Evolutionary conservation across 2,888 invertebrate species (phyloP).

Genomic region (Timema cristinae): DNA sequence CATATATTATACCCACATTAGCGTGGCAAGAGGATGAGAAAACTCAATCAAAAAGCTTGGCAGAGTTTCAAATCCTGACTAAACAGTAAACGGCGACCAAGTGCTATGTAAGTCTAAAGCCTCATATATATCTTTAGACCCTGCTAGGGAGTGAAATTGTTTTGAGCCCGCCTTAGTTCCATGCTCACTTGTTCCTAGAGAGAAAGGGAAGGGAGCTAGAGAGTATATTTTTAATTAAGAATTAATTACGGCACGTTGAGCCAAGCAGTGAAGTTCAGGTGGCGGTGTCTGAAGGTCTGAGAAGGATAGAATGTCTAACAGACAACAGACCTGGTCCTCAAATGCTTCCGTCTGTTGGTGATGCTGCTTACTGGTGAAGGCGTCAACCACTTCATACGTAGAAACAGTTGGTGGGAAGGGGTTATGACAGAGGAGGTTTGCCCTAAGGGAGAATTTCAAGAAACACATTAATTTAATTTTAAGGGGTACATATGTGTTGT

Average conservation of each 20-base stretch:
- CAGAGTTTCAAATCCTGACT: too few relatives aligned
- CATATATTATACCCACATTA: too few relatives aligned
- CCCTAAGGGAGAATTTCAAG: not conserved
- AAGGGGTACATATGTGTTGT: too few relatives aligned
- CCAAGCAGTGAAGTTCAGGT: not conserved
- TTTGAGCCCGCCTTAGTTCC: not conserved
- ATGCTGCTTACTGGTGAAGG: too few relatives aligned
- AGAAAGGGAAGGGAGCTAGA: not conserved
- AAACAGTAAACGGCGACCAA: too few relatives aligned
- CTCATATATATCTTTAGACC: too few relatives aligned
- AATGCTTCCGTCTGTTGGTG: too few relatives aligned
- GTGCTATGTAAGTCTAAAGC: too few relatives aligned
- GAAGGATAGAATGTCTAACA: too few relatives aligned
- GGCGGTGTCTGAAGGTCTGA: not conserved
- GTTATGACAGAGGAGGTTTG: not conserved
- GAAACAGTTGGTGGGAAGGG: not conserved
- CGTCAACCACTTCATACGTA: not conserved
- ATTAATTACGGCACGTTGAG: slow-evolving; percentile 16
- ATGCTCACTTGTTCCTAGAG: not conserved
- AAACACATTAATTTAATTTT: not conserved
- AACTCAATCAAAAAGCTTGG: too few relatives aligned
- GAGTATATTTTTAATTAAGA: slow-evolving; percentile 19
- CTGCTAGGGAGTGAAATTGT: too few relatives aligned
- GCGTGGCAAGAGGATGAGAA: too few relatives aligned
- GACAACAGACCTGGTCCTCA: not conserved